Conservation (phyloP, 1,140 invertebrate genomes). For the Drosophila repletoides region DNA sequence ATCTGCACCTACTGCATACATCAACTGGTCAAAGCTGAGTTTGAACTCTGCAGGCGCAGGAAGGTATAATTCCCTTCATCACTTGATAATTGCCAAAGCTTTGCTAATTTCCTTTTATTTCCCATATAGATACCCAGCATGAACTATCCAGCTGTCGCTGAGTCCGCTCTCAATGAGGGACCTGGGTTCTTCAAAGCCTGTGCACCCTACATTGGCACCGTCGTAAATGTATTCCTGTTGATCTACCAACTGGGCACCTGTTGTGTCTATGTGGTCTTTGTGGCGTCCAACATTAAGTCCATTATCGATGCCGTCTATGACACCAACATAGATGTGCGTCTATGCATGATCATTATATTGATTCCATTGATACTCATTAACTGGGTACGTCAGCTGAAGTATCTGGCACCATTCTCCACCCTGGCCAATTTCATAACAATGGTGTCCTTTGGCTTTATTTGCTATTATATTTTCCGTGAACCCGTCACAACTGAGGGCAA, state of each 20-base stretch:
- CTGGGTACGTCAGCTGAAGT: slow-evolving; percentile 88
- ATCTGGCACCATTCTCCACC: slow-evolving; percentile 88
- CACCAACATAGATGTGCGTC: slow-evolving; percentile 83
- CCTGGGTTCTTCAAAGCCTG: slow-evolving; percentile 85
- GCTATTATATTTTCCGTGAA: slow-evolving; percentile 86
- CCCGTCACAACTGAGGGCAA: slow-evolving; percentile 83
- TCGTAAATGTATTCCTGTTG: slow-evolving; percentile 88
- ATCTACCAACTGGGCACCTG: slow-evolving; percentile 94
- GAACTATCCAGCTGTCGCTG: slow-evolving; percentile 88
- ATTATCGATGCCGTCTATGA: slow-evolving; percentile 83
- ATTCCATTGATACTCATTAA: slow-evolving; percentile 88
- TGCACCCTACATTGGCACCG: slow-evolving; percentile 86
- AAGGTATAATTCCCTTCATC: slow-evolving; percentile 48
- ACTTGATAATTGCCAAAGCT: neutral
- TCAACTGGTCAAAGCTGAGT: slow-evolving; percentile 87
- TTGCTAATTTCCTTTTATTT: neutral
- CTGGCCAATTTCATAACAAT: slow-evolving; percentile 88
- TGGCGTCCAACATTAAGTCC: slow-evolving; percentile 88
- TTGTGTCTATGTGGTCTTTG: slow-evolving; percentile 94
- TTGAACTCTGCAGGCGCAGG: slow-evolving; percentile 87
- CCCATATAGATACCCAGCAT: slow-evolving; percentile 85
- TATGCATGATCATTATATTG: slow-evolving; percentile 87
- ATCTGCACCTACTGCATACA: slow-evolving; percentile 92
- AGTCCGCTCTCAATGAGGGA: slow-evolving; percentile 87
- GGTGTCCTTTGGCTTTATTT: slow-evolving; percentile 86